phyloP scores from a whole-genome alignment of 2,797 vertebrate genomes.

The Lophius americanus region DNA sequence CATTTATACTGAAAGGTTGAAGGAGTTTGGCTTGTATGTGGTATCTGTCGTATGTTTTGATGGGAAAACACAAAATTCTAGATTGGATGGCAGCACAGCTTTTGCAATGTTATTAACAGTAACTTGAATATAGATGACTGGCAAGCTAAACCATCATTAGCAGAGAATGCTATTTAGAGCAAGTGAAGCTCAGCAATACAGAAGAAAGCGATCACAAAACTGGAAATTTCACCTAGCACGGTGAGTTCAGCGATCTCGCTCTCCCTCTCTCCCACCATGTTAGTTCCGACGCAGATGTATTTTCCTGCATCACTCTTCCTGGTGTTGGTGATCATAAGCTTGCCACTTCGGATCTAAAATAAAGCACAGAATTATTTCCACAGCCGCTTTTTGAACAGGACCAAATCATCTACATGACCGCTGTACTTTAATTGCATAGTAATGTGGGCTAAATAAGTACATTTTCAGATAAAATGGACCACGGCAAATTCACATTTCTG shows the following conservation, averaged over 20 bases:
- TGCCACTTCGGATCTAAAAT: conserved; percentile 92
- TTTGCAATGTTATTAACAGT: conserved; percentile 61
- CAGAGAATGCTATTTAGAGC: conserved; percentile 19
- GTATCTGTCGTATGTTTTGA: conserved; percentile 15
- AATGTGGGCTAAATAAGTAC: no score
- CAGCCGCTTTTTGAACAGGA: no score
- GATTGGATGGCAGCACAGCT: conserved; percentile 35
- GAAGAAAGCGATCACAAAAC: conserved; percentile 28
- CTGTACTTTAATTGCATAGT: no score
- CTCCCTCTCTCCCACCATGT: conserved; percentile 95
- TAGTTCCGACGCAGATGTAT: conserved; percentile 94
- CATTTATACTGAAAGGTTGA: conserved; percentile 46
- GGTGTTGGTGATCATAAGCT: conserved; percentile 96
- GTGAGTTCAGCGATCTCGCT: conserved; percentile 94
- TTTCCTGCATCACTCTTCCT: conserved; percentile 94
- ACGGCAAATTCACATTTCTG: no score
- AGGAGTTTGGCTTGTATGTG: conserved; percentile 31
- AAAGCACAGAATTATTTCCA: conserved; percentile 21
- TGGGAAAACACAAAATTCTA: conserved; percentile 40
- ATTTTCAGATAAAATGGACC: no score
- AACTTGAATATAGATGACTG: conserved; percentile 20
- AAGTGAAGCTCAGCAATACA: conserved; percentile 32
- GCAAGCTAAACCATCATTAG: conserved; percentile 25
- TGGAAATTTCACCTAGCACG: conserved; percentile 86
- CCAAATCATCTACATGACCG: no score